Percentiles rank a stretch among this genome's conserved stretches.
phyloP scores from a whole-genome alignment of 2,888 invertebrate species.

The Scaptomyza flava region DNA sequence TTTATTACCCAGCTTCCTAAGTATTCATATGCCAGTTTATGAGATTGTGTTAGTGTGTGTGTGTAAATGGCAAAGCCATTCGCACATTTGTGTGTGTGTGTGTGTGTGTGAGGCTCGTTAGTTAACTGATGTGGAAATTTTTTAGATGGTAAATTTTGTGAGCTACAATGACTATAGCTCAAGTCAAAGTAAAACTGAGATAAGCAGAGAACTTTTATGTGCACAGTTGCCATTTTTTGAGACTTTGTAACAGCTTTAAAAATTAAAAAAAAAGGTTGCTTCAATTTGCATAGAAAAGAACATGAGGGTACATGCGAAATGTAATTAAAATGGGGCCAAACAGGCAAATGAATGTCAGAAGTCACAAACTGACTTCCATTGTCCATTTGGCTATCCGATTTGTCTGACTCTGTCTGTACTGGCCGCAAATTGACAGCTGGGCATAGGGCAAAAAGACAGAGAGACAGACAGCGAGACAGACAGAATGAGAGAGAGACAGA shows the following conservation, averaged over 20 bases:
- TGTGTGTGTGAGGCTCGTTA: conserved; percentile 58
- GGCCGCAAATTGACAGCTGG: conserved; percentile 66
- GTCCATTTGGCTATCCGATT: conserved; percentile 28
- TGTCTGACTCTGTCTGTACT: conserved; percentile 23
- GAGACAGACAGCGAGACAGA: conserved; percentile 13
- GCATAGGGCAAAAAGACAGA: conserved; percentile 13
- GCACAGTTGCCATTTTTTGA: conserved; percentile 30
- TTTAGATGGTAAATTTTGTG: conserved; percentile 51
- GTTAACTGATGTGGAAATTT: conserved; percentile 74
- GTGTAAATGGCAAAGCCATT: conserved; percentile 6
- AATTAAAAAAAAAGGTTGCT: conserved; percentile 18
- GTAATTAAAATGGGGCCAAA: conserved; percentile 68
- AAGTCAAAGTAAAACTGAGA: conserved; percentile 47
- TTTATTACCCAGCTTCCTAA: conserved; percentile 26
- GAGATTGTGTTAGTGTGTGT: neutral
- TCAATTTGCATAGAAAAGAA: conserved; percentile 37
- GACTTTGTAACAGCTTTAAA: conserved; percentile 50
- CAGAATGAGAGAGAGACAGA: conserved; percentile 52
- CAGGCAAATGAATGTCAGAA: conserved; percentile 70
- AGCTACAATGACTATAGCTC: conserved; percentile 44
- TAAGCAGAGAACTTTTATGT: conserved; percentile 69
- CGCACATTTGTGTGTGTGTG: conserved; percentile 7
- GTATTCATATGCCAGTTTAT: too few relatives aligned
- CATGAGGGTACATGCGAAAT: conserved; percentile 43
- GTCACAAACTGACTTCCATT: conserved; percentile 47